These are phyloP conservation scores for Drosophila pruinosa DNA, from an alignment of 1,140 invertebrate genomes.

Conservation along the genomic window DNA sequence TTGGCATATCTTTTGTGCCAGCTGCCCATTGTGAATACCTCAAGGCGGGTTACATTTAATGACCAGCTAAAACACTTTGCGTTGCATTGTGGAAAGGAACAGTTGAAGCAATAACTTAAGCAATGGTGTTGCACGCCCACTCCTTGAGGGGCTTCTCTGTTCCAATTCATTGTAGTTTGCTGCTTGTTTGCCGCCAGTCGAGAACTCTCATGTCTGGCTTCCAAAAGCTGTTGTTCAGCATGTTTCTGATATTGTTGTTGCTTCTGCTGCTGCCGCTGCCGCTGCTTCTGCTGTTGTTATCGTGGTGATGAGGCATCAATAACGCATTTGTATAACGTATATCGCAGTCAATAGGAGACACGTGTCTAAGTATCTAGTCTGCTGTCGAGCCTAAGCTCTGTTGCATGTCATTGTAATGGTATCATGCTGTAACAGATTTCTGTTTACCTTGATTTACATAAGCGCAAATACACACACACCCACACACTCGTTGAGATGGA, in stretches of 20 bases:
- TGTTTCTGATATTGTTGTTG: background rate
- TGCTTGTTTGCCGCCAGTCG: background rate
- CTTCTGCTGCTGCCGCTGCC: background rate
- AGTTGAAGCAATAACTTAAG: conserved; percentile 1
- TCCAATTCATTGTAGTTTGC: background rate
- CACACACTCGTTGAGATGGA: background rate
- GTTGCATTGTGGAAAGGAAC: background rate
- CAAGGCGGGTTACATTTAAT: conserved; percentile 44
- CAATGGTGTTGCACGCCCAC: background rate
- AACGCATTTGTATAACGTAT: conserved; percentile 79
- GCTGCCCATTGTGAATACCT: conserved; percentile 25
- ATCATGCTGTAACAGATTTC: conserved; percentile 76
- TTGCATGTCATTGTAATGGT: conserved; percentile 77
- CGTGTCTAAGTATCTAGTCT: conserved; percentile 73
- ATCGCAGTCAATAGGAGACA: conserved; percentile 72
- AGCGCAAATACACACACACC: conserved; percentile 25
- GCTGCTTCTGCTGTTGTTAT: conserved; percentile 21
- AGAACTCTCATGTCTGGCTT: conserved; percentile 3
- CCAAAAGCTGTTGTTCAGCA: background rate
- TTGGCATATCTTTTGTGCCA: conserved; percentile 29
- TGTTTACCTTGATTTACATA: conserved; percentile 80
- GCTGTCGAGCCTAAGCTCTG: conserved; percentile 28
- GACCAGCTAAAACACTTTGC: conserved; percentile 2
- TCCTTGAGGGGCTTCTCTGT: background rate
- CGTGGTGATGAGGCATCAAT: conserved; percentile 67